Percentiles rank a stretch among this genome's conserved stretches.
phyloP scores from a whole-genome alignment of 2,113 vertebrate species.

The Aldabrachelys gigantea region DNA sequence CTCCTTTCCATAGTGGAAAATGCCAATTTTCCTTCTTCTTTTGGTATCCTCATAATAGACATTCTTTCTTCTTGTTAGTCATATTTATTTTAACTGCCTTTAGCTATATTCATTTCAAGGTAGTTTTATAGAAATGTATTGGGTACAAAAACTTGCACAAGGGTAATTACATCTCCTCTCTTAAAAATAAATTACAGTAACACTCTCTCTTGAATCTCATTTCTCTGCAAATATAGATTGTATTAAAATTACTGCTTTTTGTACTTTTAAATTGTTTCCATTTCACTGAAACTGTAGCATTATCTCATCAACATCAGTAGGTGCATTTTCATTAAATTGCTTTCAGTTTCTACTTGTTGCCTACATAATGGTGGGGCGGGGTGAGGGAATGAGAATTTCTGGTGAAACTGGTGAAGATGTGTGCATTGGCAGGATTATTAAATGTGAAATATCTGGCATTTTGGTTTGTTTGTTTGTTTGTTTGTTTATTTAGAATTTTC shows the following conservation, averaged over 20 bases:
- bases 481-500: neutral
- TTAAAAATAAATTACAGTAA: conserved; percentile 5
- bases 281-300: conserved; percentile 13
- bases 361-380: neutral
- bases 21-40: neutral
- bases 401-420: conserved; percentile 3
- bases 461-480: conserved; percentile 18
- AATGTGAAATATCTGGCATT: neutral
- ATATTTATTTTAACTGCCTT: neutral
- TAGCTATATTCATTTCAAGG: conserved; percentile 1
- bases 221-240: neutral
- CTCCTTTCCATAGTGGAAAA: neutral
- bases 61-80: conserved; percentile 2
- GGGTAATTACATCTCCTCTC: neutral
- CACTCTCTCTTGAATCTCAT: conserved; percentile 10
- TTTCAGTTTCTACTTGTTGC: neutral
- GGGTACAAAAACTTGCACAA: neutral
- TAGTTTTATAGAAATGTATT: neutral
- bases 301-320: neutral
- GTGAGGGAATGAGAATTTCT: neutral
- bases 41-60: neutral
- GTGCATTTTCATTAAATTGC: neutral
- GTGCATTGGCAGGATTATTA: neutral
- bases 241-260: neutral
- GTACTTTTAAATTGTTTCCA: neutral